phyloP scores from a whole-genome alignment of 2,797 vertebrate species.

The Helarctos malayanus region DNA sequence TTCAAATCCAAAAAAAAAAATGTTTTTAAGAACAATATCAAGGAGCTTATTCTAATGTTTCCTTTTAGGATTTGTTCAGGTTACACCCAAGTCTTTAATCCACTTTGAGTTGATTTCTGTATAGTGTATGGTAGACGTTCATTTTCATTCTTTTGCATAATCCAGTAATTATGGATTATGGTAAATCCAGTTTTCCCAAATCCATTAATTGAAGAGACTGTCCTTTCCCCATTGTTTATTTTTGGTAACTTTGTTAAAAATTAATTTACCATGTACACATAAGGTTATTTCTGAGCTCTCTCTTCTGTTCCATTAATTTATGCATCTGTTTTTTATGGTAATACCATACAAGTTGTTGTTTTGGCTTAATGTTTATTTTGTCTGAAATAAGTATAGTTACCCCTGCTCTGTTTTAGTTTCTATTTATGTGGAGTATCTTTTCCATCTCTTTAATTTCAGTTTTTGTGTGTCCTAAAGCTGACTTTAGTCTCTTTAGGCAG shows the following conservation, averaged over 20 bases:
- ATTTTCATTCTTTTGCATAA: not conserved
- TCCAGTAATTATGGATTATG: not conserved
- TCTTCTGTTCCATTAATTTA: not conserved
- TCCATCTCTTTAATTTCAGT: not conserved
- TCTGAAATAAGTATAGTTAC: not conserved
- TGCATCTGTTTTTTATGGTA: not conserved
- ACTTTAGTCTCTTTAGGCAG: not conserved
- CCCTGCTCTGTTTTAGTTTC: not conserved
- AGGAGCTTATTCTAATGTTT: not conserved
- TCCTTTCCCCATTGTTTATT: not conserved
- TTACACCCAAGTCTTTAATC: not conserved
- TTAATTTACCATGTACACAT: not conserved
- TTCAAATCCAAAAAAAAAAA: not conserved
- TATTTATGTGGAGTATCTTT: not conserved
- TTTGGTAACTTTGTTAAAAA: not conserved
- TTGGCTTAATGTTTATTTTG: not conserved
- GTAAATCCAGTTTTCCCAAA: not conserved
- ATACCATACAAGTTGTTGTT: not conserved
- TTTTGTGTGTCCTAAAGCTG: not conserved
- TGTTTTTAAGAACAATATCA: not conserved
- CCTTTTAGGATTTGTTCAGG: not conserved
- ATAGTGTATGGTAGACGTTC: not conserved
- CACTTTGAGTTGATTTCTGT: not conserved
- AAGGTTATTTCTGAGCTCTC: not conserved
- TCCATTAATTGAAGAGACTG: not conserved